Percentiles rank a stretch among this genome's conserved stretches.
phyloP scores from a whole-genome alignment of 1,140 invertebrate species.

The Pogonus chalceus region DNA sequence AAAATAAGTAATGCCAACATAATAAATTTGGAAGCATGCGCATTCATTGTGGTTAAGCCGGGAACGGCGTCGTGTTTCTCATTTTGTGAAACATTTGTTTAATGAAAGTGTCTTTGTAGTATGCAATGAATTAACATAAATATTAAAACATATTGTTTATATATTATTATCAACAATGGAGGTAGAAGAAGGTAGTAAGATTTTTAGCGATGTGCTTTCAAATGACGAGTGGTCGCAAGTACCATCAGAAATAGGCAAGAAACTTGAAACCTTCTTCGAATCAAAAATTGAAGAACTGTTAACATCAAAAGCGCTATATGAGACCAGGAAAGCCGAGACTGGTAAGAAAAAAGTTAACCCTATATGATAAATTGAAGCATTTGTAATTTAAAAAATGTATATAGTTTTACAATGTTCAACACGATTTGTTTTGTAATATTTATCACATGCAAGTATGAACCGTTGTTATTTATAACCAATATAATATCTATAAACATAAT shows the following conservation, averaged over 20 bases:
- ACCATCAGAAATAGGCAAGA: slow-evolving; percentile 38
- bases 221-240: slow-evolving; percentile 40
- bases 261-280: slow-evolving; percentile 51
- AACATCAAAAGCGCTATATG: slow-evolving; percentile 56
- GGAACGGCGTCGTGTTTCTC: slow-evolving; percentile 4
- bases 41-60: neutral
- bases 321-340: slow-evolving; percentile 47
- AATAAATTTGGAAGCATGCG: slow-evolving; percentile 4
- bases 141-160: neutral
- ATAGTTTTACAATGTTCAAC: no score
- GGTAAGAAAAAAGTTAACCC: slow-evolving; percentile 45
- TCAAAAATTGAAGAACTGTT: slow-evolving; percentile 56
- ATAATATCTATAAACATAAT: no score
- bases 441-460: no score
- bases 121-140: neutral
- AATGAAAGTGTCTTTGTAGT: neutral
- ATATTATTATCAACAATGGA: neutral
- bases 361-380: no score
- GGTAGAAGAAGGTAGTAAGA: neutral
- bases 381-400: no score
- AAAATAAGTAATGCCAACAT: no score
- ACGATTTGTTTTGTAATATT: no score
- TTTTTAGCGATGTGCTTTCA: slow-evolving; percentile 16
- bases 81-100: slow-evolving; percentile 2
- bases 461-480: no score